Percentiles rank a stretch among this genome's conserved stretches.
Conservation (phyloP, 1,140 invertebrate species). For the Papilio dardanus region DNA sequence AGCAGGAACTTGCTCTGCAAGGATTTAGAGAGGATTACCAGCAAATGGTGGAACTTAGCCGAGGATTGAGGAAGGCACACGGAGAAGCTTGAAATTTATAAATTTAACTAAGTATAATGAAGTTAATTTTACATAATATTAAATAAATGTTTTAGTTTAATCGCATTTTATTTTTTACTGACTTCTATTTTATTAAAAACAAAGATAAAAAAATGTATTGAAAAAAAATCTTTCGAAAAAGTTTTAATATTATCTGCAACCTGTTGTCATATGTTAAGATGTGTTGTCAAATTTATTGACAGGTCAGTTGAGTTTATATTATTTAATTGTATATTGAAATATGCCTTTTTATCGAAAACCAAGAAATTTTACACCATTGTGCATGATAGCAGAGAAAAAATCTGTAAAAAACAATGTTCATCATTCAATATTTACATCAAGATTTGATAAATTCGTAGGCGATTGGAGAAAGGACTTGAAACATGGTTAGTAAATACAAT, state of each 20-base stretch:
- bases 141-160: constrained; percentile 7
- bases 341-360: constrained; percentile 75
- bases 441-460: constrained; percentile 81
- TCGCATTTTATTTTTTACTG: background rate
- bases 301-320: constrained; percentile 37
- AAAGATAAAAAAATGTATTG: no score
- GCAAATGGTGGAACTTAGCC: constrained; percentile 82
- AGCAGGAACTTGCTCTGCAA: constrained; percentile 85
- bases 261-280: background rate
- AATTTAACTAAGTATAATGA: constrained; percentile 41
- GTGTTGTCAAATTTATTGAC: constrained; percentile 25
- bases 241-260: no score
- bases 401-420: constrained; percentile 80
- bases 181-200: no score
- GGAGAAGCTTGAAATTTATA: constrained; percentile 71
- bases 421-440: constrained; percentile 79
- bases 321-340: constrained; percentile 31
- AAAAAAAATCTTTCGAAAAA: no score
- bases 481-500: constrained; percentile 68
- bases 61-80: constrained; percentile 86
- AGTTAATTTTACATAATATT: constrained; percentile 11
- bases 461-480: constrained; percentile 83
- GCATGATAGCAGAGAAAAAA: constrained; percentile 62
- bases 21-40: constrained; percentile 85
- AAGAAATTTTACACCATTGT: constrained; percentile 63